Conservation (phyloP, 2,113 vertebrate species). For the Orthochromis malagaraziensis region DNA sequence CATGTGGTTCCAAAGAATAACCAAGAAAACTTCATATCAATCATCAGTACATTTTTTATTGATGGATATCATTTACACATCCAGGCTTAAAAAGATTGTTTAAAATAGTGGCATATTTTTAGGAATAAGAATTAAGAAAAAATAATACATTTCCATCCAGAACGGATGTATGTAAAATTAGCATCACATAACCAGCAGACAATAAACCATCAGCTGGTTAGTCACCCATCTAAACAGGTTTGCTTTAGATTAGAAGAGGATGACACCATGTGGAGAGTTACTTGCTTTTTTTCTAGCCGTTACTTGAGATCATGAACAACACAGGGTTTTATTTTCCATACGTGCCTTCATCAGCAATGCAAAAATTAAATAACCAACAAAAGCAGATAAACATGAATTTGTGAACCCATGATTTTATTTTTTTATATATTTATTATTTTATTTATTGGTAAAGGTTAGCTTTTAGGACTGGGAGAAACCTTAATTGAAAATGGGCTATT, state of each 20-base stretch:
- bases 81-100: background rate
- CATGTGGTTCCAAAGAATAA: background rate
- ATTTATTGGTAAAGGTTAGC: background rate
- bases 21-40: background rate
- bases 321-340: background rate
- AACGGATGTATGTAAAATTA: background rate
- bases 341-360: background rate
- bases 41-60: background rate
- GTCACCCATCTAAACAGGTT: background rate
- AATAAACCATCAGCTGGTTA: background rate
- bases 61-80: background rate
- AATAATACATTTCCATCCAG: background rate
- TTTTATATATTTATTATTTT: too few relatives aligned
- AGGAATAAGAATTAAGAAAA: background rate
- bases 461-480: background rate
- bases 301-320: background rate
- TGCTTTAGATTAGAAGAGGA: background rate
- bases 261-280: background rate
- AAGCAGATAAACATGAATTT: background rate
- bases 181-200: background rate
- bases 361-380: background rate
- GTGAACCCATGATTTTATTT: background rate
- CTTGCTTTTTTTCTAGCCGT: background rate
- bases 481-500: background rate
- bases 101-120: background rate